Evolutionary conservation across 2,113 vertebrate genomes (phyloP), one percentile per base, ranked within the genome.

Genomic region (Hippocampus comes): DNA sequence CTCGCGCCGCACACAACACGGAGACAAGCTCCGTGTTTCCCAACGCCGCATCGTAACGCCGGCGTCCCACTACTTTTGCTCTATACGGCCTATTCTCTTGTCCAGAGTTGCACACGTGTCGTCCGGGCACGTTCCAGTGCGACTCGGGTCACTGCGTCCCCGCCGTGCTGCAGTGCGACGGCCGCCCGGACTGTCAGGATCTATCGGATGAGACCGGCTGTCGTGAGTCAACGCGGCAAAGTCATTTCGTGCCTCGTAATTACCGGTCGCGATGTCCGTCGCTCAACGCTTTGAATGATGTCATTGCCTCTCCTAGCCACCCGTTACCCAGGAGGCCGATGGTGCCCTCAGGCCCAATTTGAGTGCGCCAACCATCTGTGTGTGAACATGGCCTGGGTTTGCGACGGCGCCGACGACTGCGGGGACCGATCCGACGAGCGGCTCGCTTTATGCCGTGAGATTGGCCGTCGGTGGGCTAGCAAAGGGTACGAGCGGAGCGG

Each of bases 391-490:
- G 78, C 78, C 71, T 98, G 93, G 93, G 93, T 94, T 81, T 97
- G 96, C 74, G 96, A 98, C 60, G 95, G 95, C 2, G 77, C 89
- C 1, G 76, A 97, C 7, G 96, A 97, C 91, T 98, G 96, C 60
- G 94, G 95, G 1, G 96, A 98, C 76, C 70, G 83, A 14, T 97
- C 96, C 0, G 96, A 98, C 41, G 96, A 98, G 87, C 93, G 95
- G 63, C 92, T 96, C 69, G 91, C 86, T 41, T 86, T 95, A 61
- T 98, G 96, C 91, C 77, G 96, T 98, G 92, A 95, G 96, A 41
- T 38, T 55, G 17, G 14, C 49, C 17, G 23, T 55, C 21, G 2
- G 18, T n/a, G 20, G 5, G 2, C 25, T 34, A n/a, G 48, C 9
- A 55, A n/a, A n/a, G 10, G 5, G 9, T 1, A 8, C n/a, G 0